Evolutionary conservation across 2,113 vertebrate genomes (phyloP).

Genomic region (Nematolebias whitei): DNA sequence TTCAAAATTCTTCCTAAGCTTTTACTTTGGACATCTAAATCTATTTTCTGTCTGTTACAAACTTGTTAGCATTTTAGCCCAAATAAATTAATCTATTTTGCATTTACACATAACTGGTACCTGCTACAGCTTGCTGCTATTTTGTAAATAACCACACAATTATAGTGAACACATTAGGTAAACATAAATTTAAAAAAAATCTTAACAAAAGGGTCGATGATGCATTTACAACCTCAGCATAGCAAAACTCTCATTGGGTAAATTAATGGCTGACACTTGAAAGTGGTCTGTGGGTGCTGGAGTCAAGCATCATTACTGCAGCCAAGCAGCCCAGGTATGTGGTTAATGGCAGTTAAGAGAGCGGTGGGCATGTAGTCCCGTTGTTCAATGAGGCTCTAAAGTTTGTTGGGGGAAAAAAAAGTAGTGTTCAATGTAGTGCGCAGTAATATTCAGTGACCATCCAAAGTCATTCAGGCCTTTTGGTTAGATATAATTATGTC

Average conservation of each 20-base stretch:
- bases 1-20: too few relatives aligned
- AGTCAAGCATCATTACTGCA: conserved; percentile 67
- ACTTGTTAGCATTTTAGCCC: conserved; percentile 34
- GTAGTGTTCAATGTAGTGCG: conserved; percentile 23
- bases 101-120: not conserved
- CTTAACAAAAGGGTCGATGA: conserved; percentile 25
- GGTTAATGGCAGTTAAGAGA: conserved; percentile 63
- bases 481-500: conserved; percentile 35
- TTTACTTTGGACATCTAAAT: too few relatives aligned
- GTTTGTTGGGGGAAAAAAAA: not conserved
- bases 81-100: not conserved
- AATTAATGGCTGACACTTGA: conserved; percentile 60
- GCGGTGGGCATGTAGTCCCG: conserved; percentile 45
- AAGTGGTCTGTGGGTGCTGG: conserved; percentile 48
- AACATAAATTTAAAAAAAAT: not conserved
- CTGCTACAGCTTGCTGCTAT: not conserved
- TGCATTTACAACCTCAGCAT: conserved; percentile 13
- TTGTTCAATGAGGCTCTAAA: conserved; percentile 59
- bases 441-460: conserved; percentile 48
- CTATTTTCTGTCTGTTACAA: too few relatives aligned
- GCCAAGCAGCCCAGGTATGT: conserved; percentile 65
- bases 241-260: conserved; percentile 40
- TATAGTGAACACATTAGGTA: not conserved
- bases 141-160: too few relatives aligned
- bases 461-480: conserved; percentile 43